Evolutionary conservation across 2,888 invertebrate genomes (phyloP).

Genomic region (Sericinus montela): DNA sequence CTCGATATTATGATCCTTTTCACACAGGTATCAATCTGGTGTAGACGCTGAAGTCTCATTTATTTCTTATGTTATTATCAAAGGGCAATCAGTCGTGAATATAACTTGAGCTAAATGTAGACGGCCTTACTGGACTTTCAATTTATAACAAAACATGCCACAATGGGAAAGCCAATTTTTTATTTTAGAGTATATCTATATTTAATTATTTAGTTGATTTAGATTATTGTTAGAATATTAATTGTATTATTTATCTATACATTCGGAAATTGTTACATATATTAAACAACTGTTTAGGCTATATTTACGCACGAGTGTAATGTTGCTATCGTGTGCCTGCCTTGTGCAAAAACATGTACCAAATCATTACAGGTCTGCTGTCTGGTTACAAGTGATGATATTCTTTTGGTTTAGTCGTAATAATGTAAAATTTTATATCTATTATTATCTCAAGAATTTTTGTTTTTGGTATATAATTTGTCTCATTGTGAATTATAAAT

Average conservation of each 20-base stretch:
- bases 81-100: constrained; percentile 35
- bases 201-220: constrained; percentile 74
- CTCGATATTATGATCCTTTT: constrained; percentile 38
- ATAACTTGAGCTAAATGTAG: constrained; percentile 27
- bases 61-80: constrained; percentile 42
- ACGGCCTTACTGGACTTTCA: constrained; percentile 18
- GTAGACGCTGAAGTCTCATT: constrained; percentile 54
- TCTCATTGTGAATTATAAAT: constrained; percentile 74
- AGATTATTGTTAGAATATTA: constrained; percentile 68
- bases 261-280: constrained; percentile 56
- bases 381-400: constrained; percentile 49
- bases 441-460: constrained; percentile 54
- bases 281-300: constrained; percentile 45
- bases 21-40: constrained; percentile 42
- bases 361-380: constrained; percentile 38
- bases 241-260: constrained; percentile 77
- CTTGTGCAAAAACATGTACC: constrained; percentile 44
- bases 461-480: constrained; percentile 67
- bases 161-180: constrained; percentile 60
- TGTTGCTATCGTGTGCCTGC: constrained; percentile 36
- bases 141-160: constrained; percentile 37
- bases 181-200: constrained; percentile 67
- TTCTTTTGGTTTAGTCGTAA: constrained; percentile 23
- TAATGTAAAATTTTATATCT: constrained; percentile 42
- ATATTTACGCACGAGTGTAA: constrained; percentile 44